A percentile compares a stretch with the other conserved stretches of the same genome.
These are phyloP conservation scores for Eugnorisma glareosa DNA, from an alignment of 2,888 invertebrate genomes.

Conservation along the genomic window DNA sequence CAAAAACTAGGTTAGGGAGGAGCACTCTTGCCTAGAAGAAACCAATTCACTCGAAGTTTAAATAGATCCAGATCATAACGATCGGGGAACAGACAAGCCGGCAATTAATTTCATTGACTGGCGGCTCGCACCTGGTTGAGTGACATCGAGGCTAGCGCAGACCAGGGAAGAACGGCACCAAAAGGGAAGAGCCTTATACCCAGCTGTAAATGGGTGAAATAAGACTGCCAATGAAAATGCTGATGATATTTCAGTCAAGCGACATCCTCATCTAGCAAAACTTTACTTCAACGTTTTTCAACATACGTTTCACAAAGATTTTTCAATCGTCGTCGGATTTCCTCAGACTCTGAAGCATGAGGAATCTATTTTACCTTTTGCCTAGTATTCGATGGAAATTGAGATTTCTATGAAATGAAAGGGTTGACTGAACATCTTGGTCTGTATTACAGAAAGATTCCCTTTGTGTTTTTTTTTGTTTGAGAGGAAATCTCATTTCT, in stretches of 20 bases:
- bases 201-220: too few relatives aligned
- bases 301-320: constrained; percentile 80
- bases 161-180: too few relatives aligned
- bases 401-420: constrained; percentile 68
- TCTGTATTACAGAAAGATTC: constrained; percentile 30
- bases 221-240: too few relatives aligned
- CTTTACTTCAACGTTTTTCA: constrained; percentile 61
- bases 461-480: constrained; percentile 56
- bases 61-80: too few relatives aligned
- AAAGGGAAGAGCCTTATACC: too few relatives aligned
- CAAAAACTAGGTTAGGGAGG: too few relatives aligned
- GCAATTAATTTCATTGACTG: too few relatives aligned
- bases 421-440: constrained; percentile 61
- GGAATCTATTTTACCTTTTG: constrained; percentile 80
- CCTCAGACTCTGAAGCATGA: constrained; percentile 77
- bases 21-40: too few relatives aligned
- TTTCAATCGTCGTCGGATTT: constrained; percentile 86
- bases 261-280: constrained; percentile 55
- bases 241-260: not conserved
- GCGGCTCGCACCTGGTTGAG: too few relatives aligned
- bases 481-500: constrained; percentile 6
- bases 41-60: too few relatives aligned
- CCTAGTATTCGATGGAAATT: constrained; percentile 72
- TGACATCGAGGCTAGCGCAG: too few relatives aligned
- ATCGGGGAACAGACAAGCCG: too few relatives aligned